A percentile compares a stretch with the other conserved stretches of the same genome.
Conservation (phyloP, 2,888 invertebrate species). For the Temnothorax rugatulus region DNA sequence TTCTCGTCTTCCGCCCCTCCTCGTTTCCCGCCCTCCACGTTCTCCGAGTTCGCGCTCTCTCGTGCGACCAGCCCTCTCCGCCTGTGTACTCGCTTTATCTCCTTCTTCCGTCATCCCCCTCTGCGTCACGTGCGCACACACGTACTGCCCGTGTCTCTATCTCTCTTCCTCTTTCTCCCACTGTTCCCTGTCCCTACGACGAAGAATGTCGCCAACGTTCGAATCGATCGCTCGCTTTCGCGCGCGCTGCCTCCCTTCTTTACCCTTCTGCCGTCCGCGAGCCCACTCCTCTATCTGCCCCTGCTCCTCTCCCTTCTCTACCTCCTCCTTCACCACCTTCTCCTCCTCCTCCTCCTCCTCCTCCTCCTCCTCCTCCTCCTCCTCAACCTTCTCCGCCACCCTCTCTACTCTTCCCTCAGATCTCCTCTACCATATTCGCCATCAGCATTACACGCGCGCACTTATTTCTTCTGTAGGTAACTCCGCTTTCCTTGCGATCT, state of each 20-base stretch:
- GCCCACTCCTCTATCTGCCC: constrained; percentile 46
- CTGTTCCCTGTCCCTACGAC: constrained; percentile 77
- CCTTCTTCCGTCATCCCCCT: constrained; percentile 59
- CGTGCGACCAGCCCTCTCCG: constrained; percentile 58
- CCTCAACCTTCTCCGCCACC: constrained; percentile 68
- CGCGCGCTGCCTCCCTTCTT: constrained; percentile 70
- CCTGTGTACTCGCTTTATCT: constrained; percentile 55
- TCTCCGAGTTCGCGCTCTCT: constrained; percentile 53
- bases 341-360: constrained; percentile 61
- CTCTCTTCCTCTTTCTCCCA: constrained; percentile 62
- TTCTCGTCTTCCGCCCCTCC: constrained; percentile 53
- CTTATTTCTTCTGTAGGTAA: constrained; percentile 84
- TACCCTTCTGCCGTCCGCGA: constrained; percentile 59
- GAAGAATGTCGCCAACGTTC: constrained; percentile 83
- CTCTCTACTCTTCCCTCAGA: constrained; percentile 71
- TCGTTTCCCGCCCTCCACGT: constrained; percentile 37
- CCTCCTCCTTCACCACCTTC: constrained; percentile 55
- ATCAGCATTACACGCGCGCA: constrained; percentile 84
- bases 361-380: constrained; percentile 52
- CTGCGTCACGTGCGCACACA: constrained; percentile 65
- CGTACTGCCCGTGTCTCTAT: constrained; percentile 50
- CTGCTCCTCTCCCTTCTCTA: constrained; percentile 50
- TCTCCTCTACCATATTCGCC: constrained; percentile 82
- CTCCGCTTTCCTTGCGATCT: constrained; percentile 76
- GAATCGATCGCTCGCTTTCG: constrained; percentile 82